phyloP scores from a whole-genome alignment of 2,797 vertebrate genomes.

The Lutra lutra region DNA sequence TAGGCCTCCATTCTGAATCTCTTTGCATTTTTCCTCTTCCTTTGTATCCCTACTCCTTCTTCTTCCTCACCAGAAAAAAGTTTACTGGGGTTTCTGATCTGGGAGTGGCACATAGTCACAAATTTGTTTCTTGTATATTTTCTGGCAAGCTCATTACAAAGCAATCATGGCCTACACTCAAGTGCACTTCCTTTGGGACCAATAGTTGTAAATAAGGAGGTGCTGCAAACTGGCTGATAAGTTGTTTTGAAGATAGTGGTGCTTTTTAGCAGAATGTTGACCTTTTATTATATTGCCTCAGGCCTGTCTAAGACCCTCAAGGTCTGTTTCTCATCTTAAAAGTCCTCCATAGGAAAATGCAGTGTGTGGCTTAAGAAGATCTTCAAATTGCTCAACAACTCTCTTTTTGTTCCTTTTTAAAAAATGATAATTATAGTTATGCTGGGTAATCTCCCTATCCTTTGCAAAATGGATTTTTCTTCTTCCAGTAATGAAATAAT shows the following conservation, averaged over 20 bases:
- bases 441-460: constrained; percentile 75
- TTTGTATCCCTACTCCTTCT: not conserved
- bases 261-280: constrained; percentile 93
- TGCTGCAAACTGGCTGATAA: constrained; percentile 92
- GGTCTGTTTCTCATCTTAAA: constrained; percentile 93
- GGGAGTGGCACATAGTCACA: constrained; percentile 86
- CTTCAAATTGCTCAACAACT: constrained; percentile 56
- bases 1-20: not conserved
- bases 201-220: constrained; percentile 96
- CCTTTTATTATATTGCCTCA: constrained; percentile 91
- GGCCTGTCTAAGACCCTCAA: constrained; percentile 93
- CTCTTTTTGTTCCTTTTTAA: constrained; percentile 77
- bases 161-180: constrained; percentile 91
- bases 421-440: constrained; percentile 80
- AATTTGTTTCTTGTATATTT: constrained; percentile 87
- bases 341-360: constrained; percentile 87
- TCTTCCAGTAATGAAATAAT: constrained; percentile 79
- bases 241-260: constrained; percentile 93
- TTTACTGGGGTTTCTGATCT: constrained; percentile 82
- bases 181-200: constrained; percentile 93
- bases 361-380: constrained; percentile 42
- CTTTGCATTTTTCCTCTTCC: not conserved
- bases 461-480: constrained; percentile 82
- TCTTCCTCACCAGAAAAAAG: not conserved
- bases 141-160: constrained; percentile 94